phyloP scores from a whole-genome alignment of 2,888 invertebrate species.

The Morinoia aosen region DNA sequence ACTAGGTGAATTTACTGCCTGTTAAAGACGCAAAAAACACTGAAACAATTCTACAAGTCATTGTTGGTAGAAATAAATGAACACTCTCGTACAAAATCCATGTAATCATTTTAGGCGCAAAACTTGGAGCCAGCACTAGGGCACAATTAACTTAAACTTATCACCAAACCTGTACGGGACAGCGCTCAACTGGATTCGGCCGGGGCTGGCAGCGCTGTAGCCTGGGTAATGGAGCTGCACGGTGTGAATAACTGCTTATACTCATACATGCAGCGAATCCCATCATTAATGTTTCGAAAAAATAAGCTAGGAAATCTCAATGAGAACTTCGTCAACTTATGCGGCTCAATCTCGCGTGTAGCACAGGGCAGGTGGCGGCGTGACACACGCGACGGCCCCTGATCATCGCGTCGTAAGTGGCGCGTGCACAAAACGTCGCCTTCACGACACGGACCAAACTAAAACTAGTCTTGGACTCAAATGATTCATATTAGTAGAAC shows the following conservation, averaged over 20 bases:
- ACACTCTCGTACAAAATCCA: not conserved
- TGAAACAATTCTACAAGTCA: not conserved
- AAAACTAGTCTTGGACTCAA: not conserved
- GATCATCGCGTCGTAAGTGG: not conserved
- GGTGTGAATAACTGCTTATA: not conserved
- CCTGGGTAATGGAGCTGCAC: not conserved
- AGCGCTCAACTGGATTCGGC: too few species aligned
- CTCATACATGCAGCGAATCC: not conserved
- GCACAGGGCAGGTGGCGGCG: not conserved
- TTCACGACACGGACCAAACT: not conserved
- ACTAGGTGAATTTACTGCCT: not conserved
- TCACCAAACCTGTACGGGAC: too few species aligned
- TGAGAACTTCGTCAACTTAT: not conserved
- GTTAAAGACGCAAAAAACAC: not conserved
- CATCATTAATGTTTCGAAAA: not conserved
- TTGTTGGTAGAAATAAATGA: not conserved
- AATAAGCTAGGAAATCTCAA: not conserved
- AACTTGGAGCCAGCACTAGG: too few species aligned
- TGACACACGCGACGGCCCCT: not conserved
- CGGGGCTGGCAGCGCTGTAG: not conserved
- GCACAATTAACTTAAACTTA: too few species aligned
- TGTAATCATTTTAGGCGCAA: not conserved
- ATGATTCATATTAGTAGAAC: not conserved
- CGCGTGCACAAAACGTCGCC: not conserved
- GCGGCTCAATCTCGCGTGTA: not conserved